phyloP scores from a whole-genome alignment of 2,888 invertebrate genomes.

The Philonicus albiceps region DNA sequence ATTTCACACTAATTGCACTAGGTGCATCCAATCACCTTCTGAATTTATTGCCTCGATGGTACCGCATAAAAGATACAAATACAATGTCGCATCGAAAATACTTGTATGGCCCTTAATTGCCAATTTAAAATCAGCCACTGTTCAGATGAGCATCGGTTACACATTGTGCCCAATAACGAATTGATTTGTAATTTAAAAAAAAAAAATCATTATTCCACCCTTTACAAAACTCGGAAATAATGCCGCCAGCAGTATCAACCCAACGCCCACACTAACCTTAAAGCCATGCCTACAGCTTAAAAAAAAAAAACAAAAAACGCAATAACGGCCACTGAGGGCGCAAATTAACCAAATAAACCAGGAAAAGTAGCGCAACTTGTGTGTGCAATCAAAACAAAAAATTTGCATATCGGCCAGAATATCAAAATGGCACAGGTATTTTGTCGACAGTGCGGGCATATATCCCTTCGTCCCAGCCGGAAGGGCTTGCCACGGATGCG shows the following conservation, averaged over 20 bases:
- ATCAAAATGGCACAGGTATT: slow-evolving; percentile 49
- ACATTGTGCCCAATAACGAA: neutral
- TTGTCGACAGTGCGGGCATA: neutral
- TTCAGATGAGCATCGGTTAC: neutral
- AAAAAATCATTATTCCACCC: neutral
- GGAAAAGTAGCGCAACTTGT: neutral
- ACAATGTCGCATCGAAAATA: neutral
- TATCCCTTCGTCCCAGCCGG: slow-evolving; percentile 46
- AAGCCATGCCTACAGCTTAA: neutral
- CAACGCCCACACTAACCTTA: neutral
- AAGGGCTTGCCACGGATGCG: slow-evolving; percentile 43
- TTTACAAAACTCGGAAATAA: neutral
- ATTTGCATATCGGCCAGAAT: slow-evolving; percentile 52
- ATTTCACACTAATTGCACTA: neutral
- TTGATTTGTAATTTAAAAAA: neutral
- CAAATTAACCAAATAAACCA: slow-evolving; percentile 22
- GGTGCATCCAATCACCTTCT: neutral
- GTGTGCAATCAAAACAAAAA: slow-evolving; percentile 45
- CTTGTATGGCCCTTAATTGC: neutral
- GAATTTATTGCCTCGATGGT: neutral
- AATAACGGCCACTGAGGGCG: neutral
- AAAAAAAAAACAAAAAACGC: neutral
- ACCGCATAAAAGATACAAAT: neutral
- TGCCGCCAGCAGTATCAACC: neutral
- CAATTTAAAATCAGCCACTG: neutral